Evolutionary conservation across 2,888 invertebrate genomes (phyloP), one percentile per base, ranked within the genome.

Genomic region (Zygothrica quintamaculata): DNA sequence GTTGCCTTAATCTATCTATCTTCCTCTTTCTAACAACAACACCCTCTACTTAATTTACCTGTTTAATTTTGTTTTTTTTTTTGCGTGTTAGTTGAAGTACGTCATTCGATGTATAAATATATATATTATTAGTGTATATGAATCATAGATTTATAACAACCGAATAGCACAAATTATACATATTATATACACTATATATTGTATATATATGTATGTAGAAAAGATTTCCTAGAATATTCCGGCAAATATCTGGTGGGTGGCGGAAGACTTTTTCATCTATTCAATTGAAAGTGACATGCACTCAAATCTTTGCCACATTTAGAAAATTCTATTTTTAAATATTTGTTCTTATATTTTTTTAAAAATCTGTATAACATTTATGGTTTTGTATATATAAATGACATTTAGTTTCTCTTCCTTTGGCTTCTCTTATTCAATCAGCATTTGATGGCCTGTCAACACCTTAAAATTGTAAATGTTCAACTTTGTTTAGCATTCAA

Each of bases 401-500:
- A 13, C 36, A 39, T 31, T 56, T 16, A 11, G 1, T 1, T 4
- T 11, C 22, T 22, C 18, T 22, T 22, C 39, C 15, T 6, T n/a
- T n/a, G n/a, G n/a, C n/a, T n/a, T n/a, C n/a, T n/a, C n/a, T n/a
- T n/a, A n/a, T n/a, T n/a, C n/a, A n/a, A n/a, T n/a, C n/a, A n/a
- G n/a, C 43, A 56, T 37, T 33, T 53, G 53, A 68, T 36, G 18
- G 50, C 48, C 75, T 80, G 84, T 82, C 80, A 73, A 76, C 84
- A 85, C 76, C 60, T 59, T 42, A 53, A n/a, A 60, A 61, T 66
- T 57, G 16, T 26, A 67, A 48, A 18, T 72, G 53, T 77, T 77
- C 46, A n/a, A 13, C 48, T 31, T 26, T 22, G 47, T 15, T 58
- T 31, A 16, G 42, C 34, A 18, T 57, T 60, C 50, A 44, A 34